Conservation (phyloP, 1,140 invertebrate species). For the Plodia interpunctella region DNA sequence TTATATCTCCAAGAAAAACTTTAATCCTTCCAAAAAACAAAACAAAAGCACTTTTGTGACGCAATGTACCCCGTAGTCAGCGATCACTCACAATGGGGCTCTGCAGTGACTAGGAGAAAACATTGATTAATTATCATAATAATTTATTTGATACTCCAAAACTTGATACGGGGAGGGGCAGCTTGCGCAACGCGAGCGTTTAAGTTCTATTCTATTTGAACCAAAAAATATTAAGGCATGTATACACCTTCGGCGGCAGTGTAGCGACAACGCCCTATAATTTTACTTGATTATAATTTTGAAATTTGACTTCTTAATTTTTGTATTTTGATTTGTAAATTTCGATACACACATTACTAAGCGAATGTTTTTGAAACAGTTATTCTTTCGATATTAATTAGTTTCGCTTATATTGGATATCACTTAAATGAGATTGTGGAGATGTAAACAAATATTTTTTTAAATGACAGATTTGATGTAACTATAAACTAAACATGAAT, state of each 20-base stretch:
- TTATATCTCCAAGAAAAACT: not conserved
- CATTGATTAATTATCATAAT: conserved; percentile 77
- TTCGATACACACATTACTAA: too few species aligned
- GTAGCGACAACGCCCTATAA: too few species aligned
- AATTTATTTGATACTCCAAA: conserved; percentile 77
- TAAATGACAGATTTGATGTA: too few species aligned
- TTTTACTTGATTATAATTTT: too few species aligned
- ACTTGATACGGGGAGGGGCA: conserved; percentile 71
- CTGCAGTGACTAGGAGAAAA: conserved; percentile 75
- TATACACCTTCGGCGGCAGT: not conserved
- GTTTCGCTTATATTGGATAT: too few species aligned
- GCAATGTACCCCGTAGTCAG: conserved; percentile 47
- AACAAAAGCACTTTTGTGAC: conserved; percentile 45
- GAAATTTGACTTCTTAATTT: too few species aligned
- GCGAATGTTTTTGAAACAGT: too few species aligned
- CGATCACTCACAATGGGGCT: conserved; percentile 71
- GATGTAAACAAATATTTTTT: too few species aligned
- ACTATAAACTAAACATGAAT: too few species aligned
- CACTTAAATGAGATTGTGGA: too few species aligned
- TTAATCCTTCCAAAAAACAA: conserved; percentile 36
- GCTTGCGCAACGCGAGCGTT: conserved; percentile 57
- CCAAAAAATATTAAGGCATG: conserved; percentile 36
- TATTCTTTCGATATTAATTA: too few species aligned
- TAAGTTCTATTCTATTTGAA: conserved; percentile 65
- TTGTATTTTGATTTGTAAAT: too few species aligned